A percentile compares a stretch with the other conserved stretches of the same genome.
Evolutionary conservation across 2,888 invertebrate species (phyloP).

Genomic region (Apoderus coryli): DNA sequence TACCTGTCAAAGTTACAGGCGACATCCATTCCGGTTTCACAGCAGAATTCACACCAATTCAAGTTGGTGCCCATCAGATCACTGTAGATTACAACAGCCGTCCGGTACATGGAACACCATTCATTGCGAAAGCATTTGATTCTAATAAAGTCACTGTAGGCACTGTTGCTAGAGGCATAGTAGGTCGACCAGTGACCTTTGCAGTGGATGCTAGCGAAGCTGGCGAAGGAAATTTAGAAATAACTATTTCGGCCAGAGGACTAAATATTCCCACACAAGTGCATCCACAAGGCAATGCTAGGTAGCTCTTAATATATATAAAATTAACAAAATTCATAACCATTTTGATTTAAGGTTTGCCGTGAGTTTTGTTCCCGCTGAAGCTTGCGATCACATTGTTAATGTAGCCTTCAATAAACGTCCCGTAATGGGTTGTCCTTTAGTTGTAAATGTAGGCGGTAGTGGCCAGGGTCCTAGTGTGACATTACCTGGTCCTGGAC

Average conservation of each 20-base stretch:
- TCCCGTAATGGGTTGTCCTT: conserved; percentile 78
- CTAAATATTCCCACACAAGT: conserved; percentile 92
- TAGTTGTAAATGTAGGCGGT: conserved; percentile 64
- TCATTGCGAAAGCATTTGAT: conserved; percentile 85
- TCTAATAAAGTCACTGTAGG: conserved; percentile 70
- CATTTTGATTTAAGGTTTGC: conserved; percentile 83
- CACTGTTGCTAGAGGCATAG: conserved; percentile 62
- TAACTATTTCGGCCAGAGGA: conserved; percentile 87
- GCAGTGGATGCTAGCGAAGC: conserved; percentile 93
- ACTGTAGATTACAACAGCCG: conserved; percentile 84
- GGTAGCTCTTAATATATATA: too few species aligned
- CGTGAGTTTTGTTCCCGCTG: conserved; percentile 91
- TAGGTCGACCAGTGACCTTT: conserved; percentile 86
- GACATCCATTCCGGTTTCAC: conserved; percentile 78
- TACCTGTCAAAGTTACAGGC: conserved; percentile 80
- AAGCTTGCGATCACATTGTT: conserved; percentile 86
- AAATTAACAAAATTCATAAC: too few species aligned
- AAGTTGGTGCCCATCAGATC: conserved; percentile 87
- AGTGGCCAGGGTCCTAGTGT: conserved; percentile 52
- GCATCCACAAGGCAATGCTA: conserved; percentile 75
- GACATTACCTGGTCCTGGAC: conserved; percentile 56
- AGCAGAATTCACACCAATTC: conserved; percentile 81
- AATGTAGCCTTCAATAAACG: conserved; percentile 96
- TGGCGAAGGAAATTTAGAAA: conserved; percentile 94
- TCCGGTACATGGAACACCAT: conserved; percentile 79